Conservation (phyloP, 2,797 vertebrate species). For the Eidolon dupreanum region DNA sequence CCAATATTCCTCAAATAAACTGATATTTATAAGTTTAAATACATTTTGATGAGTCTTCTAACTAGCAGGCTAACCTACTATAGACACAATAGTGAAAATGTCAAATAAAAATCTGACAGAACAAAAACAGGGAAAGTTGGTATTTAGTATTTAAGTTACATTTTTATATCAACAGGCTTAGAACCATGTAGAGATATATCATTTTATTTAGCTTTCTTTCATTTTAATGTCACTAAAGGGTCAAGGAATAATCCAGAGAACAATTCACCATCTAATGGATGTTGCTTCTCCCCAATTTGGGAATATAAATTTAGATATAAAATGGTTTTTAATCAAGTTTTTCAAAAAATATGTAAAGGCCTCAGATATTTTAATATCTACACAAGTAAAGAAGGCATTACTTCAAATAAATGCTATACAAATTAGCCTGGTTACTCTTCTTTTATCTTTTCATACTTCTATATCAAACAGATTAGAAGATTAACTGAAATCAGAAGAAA, state of each 20-base stretch:
- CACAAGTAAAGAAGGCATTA: neutral
- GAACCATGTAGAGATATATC: neutral
- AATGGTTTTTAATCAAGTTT: neutral
- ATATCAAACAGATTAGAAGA: neutral
- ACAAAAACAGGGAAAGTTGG: neutral
- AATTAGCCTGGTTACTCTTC: neutral
- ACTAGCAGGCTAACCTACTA: conserved; percentile 45
- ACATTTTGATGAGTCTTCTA: conserved; percentile 48
- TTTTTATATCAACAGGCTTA: conserved; percentile 41
- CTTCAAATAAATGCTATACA: neutral
- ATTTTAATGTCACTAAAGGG: conserved; percentile 64
- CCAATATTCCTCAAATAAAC: neutral
- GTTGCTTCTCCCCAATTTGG: neutral
- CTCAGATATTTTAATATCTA: neutral
- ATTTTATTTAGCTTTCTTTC: conserved; percentile 49
- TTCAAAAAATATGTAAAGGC: neutral
- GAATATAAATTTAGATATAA: conserved; percentile 29
- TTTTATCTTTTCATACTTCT: neutral
- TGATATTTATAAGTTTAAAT: conserved; percentile 56
- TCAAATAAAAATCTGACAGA: conserved; percentile 71
- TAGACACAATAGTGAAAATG: conserved; percentile 68
- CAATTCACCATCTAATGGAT: neutral
- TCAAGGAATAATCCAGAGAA: conserved; percentile 52
- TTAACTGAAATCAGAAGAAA: neutral
- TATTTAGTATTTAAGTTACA: conserved; percentile 59